phyloP scores from a whole-genome alignment of 2,888 invertebrate species.

The Phyllotreta cruciferae region DNA sequence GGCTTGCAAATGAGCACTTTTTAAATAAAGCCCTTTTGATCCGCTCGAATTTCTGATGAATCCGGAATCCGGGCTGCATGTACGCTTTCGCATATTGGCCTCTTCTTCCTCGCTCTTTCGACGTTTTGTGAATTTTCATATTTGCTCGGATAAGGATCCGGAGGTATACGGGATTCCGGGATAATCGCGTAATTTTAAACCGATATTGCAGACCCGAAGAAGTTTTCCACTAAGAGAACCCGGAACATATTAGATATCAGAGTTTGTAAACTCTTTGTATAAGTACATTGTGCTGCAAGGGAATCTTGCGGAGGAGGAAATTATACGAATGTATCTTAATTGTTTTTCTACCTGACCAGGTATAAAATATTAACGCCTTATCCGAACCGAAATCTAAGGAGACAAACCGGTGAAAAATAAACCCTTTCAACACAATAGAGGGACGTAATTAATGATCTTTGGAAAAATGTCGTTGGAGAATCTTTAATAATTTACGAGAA shows the following conservation, averaged over 20 bases:
- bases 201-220: background rate
- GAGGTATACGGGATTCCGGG: slow-evolving; percentile 1
- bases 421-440: slow-evolving; percentile 49
- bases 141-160: slow-evolving; percentile 1
- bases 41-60: slow-evolving; percentile 15
- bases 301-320: too few species aligned
- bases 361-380: slow-evolving; percentile 42
- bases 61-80: slow-evolving; percentile 11
- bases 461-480: slow-evolving; percentile 45
- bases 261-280: too few species aligned
- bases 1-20: slow-evolving; percentile 19
- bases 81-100: slow-evolving; percentile 1
- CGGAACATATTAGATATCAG: too few species aligned
- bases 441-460: slow-evolving; percentile 48
- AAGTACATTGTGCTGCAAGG: too few species aligned
- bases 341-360: slow-evolving; percentile 22
- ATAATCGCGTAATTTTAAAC: slow-evolving; percentile 18
- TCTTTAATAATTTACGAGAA: slow-evolving; percentile 22
- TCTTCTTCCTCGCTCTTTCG: background rate
- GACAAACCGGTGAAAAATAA: slow-evolving; percentile 22
- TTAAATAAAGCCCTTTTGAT: slow-evolving; percentile 19
- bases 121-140: slow-evolving; percentile 3
- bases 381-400: slow-evolving; percentile 13
- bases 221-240: too few species aligned
- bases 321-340: too few species aligned